Percentiles rank a stretch among this genome's conserved stretches.
phyloP scores from a whole-genome alignment of 2,113 vertebrate species.

The Laticauda colubrina region DNA sequence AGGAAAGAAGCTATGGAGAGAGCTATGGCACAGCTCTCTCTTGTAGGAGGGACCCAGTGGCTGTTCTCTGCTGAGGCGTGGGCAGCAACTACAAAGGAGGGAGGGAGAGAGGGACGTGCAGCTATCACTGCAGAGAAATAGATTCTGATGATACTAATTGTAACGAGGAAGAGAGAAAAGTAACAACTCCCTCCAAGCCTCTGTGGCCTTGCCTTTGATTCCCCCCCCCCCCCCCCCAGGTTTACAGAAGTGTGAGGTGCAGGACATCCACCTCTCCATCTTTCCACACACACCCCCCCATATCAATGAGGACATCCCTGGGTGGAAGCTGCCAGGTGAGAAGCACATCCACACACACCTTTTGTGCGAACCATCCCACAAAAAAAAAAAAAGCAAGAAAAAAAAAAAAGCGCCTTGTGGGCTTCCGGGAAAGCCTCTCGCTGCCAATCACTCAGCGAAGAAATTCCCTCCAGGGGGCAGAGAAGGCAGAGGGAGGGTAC shows the following conservation, averaged over 20 bases:
- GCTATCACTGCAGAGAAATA: constrained; percentile 37
- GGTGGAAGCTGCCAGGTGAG: neutral
- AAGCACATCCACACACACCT: neutral
- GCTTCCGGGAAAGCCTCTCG: neutral
- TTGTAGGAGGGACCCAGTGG: constrained; percentile 12
- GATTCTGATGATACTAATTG: constrained; percentile 30
- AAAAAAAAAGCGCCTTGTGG: neutral
- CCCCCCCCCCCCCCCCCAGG: too few species aligned
- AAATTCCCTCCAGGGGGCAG: neutral
- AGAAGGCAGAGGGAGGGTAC: neutral
- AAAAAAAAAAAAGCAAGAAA: too few species aligned
- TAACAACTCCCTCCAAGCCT: neutral
- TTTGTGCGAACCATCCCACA: neutral
- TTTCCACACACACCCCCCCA: neutral
- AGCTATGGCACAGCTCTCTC: neutral
- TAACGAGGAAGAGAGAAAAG: neutral
- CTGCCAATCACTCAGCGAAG: neutral
- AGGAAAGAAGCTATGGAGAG: neutral
- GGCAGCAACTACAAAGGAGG: constrained; percentile 3
- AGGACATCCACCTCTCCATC: too few species aligned
- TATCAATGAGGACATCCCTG: neutral
- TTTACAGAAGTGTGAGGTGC: neutral
- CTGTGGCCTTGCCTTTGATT: neutral
- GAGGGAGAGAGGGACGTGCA: constrained; percentile 25
- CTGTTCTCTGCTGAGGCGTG: constrained; percentile 19